phyloP scores from a whole-genome alignment of 2,797 vertebrate genomes.

The Threskiornis aethiopicus region DNA sequence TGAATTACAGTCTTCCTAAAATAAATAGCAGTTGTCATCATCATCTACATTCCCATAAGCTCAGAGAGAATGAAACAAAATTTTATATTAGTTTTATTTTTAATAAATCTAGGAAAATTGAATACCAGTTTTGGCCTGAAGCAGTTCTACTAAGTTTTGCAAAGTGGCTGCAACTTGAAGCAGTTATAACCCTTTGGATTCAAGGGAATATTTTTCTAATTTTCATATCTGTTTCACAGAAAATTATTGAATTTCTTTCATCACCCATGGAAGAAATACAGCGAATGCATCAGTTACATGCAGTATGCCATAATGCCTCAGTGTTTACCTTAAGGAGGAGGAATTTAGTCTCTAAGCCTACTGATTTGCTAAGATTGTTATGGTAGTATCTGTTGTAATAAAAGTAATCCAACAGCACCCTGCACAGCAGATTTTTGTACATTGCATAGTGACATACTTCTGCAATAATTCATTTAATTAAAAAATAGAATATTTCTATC shows the following conservation, averaged over 20 bases:
- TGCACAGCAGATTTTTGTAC: not conserved
- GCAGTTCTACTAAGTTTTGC: not conserved
- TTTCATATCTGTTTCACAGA: not conserved
- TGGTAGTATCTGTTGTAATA: not conserved
- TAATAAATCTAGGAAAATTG: not conserved
- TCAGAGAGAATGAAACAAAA: not conserved
- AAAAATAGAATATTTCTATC: not conserved
- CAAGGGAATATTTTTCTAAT: not conserved
- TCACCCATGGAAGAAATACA: not conserved
- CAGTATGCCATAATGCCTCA: not conserved
- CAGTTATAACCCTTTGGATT: not conserved
- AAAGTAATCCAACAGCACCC: not conserved
- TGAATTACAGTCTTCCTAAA: not conserved
- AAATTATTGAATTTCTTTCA: not conserved
- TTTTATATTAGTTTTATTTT: not conserved
- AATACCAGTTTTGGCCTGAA: not conserved
- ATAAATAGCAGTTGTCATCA: not conserved
- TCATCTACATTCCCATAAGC: not conserved
- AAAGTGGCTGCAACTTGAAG: not conserved
- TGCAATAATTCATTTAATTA: not conserved
- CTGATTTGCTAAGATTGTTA: not conserved
- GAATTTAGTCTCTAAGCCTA: not conserved
- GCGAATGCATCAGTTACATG: not conserved
- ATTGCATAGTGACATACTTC: not conserved
- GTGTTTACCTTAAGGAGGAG: not conserved